Evolutionary conservation across 2,888 invertebrate species (phyloP).

Genomic region (Disparrhopalites patrizii): DNA sequence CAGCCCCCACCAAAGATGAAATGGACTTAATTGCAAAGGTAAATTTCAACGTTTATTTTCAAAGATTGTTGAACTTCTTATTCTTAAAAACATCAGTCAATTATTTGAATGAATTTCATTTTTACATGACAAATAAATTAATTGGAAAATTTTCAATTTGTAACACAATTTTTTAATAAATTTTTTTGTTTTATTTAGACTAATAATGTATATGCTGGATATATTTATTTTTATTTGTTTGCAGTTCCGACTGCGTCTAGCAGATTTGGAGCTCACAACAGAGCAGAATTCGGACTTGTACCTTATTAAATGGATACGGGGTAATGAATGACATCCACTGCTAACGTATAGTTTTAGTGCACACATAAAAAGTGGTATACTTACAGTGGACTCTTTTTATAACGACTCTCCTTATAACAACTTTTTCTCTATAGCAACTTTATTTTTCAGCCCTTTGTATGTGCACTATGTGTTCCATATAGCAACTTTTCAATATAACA

Average conservation of each 20-base stretch:
- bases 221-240: background rate
- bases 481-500: no score
- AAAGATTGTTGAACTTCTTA: background rate
- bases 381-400: no score
- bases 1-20: background rate
- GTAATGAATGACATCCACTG: no score
- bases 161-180: background rate
- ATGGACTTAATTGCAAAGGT: background rate
- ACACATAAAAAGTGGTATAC: no score
- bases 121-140: background rate
- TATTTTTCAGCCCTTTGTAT: no score
- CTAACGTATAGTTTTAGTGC: no score
- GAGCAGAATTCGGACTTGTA: background rate
- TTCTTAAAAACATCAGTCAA: background rate
- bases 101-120: background rate
- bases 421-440: no score
- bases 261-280: background rate
- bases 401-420: no score
- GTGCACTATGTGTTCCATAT: no score
- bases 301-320: background rate
- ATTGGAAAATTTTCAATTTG: background rate
- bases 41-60: background rate
- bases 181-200: no score
- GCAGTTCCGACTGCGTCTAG: background rate
- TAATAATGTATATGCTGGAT: no score